Conservation (phyloP, 2,113 vertebrate genomes). For the Gymnogyps californianus region DNA sequence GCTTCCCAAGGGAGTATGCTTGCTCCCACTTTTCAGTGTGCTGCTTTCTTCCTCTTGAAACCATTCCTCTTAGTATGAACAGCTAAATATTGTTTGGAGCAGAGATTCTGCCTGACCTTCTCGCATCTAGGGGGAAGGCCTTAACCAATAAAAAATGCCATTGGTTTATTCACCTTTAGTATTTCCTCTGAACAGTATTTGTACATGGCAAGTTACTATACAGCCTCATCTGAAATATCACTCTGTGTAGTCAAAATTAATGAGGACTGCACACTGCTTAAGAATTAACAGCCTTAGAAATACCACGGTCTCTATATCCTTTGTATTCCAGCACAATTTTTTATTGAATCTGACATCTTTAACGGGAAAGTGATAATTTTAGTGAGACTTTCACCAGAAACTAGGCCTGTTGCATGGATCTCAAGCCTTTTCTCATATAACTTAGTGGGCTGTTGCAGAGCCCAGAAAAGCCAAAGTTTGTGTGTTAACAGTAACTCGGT, state of each 20-base stretch:
- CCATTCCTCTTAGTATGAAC: not conserved
- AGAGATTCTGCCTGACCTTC: not conserved
- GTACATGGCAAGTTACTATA: not conserved
- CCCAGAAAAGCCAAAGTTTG: not conserved
- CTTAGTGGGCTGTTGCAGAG: rapidly evolving
- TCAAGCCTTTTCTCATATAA: not conserved
- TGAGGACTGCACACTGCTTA: not conserved
- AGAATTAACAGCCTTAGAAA: not conserved
- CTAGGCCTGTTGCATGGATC: not conserved
- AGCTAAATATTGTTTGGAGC: not conserved
- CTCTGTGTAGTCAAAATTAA: not conserved
- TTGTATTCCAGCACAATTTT: not conserved
- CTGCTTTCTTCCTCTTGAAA: not conserved
- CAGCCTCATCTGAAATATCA: not conserved
- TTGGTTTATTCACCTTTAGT: not conserved
- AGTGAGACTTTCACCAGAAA: not conserved
- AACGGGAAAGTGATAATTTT: not conserved
- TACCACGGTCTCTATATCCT: not conserved
- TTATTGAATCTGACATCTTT: not conserved
- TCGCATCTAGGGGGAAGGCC: not conserved
- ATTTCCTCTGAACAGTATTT: not conserved
- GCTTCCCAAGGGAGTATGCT: not conserved
- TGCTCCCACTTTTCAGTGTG: not conserved
- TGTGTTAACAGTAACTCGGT: not conserved
- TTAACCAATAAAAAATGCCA: not conserved